Conservation (phyloP, 1,140 invertebrate species). For the Ips typographus region DNA sequence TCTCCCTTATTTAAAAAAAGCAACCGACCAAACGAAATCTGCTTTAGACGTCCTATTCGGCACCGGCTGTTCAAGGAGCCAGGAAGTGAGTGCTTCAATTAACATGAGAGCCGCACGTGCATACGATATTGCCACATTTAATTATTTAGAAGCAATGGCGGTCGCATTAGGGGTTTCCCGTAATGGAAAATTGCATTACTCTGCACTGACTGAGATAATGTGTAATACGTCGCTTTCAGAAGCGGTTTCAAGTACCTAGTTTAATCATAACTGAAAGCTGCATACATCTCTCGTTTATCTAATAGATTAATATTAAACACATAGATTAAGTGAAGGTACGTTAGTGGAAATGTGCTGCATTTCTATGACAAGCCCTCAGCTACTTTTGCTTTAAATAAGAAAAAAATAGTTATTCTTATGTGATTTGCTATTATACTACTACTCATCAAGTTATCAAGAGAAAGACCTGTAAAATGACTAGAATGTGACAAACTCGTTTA, state of each 20-base stretch:
- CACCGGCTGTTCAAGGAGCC: background rate
- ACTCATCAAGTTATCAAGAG: too few species aligned
- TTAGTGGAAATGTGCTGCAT: too few species aligned
- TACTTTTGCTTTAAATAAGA: too few species aligned
- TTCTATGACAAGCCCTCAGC: too few species aligned
- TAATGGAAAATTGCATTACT: slow-evolving; percentile 16
- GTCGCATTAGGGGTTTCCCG: slow-evolving; percentile 15
- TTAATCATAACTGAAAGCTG: background rate
- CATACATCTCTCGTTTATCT: too few species aligned
- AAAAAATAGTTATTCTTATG: too few species aligned
- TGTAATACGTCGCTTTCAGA: background rate
- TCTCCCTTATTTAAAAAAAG: background rate
- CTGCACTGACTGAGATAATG: slow-evolving; percentile 6
- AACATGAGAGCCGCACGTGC: slow-evolving; percentile 29
- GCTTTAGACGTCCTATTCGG: background rate
- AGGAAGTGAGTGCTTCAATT: slow-evolving; percentile 4
- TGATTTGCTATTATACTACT: too few species aligned
- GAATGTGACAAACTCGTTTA: too few species aligned
- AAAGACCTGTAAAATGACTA: too few species aligned
- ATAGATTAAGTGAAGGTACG: too few species aligned
- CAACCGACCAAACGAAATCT: too few species aligned
- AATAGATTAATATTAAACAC: too few species aligned
- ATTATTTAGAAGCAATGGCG: slow-evolving; percentile 23
- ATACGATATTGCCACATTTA: slow-evolving; percentile 21
- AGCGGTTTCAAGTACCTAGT: background rate